Percentiles rank a stretch among this genome's conserved stretches.
These are phyloP conservation scores for Actinernus sp. DNA, from an alignment of 92 coral and sea anemone genomes.

Conservation along the genomic window DNA sequence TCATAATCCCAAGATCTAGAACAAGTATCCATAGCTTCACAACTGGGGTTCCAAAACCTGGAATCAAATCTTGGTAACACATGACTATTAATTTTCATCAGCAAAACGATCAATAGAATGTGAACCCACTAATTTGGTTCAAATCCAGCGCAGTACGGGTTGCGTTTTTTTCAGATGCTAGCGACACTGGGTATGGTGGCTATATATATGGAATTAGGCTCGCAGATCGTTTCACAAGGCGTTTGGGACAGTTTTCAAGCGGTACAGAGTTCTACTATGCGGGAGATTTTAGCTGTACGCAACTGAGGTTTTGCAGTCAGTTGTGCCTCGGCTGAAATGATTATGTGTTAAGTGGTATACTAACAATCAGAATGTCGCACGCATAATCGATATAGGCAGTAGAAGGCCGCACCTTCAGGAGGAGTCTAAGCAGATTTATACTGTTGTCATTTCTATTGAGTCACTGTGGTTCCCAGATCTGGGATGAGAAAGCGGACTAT, in stretches of 20 bases:
- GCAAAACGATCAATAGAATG: slow-evolving; percentile 20
- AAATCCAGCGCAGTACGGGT: too few relatives aligned
- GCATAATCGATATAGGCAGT: slow-evolving; percentile 18
- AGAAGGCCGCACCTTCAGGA: slow-evolving; percentile 2
- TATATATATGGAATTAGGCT: too few relatives aligned
- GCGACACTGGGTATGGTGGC: too few relatives aligned
- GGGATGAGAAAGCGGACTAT: too few relatives aligned
- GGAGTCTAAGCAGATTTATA: slow-evolving; percentile 18
- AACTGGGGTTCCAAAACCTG: slow-evolving; percentile 35
- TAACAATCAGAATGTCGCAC: slow-evolving; percentile 31
- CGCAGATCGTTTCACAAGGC: too few relatives aligned
- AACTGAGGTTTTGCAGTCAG: too few relatives aligned
- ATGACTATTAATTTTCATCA: slow-evolving; percentile 19
- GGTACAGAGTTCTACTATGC: too few relatives aligned
- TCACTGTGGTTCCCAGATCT: too few relatives aligned
- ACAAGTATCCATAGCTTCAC: slow-evolving; percentile 35
- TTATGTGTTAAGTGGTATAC: slow-evolving; percentile 24
- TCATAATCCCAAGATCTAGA: slow-evolving; percentile 27
- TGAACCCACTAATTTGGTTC: too few relatives aligned
- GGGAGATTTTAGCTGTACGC: too few relatives aligned
- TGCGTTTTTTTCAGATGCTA: too few relatives aligned
- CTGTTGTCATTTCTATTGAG: slow-evolving; percentile 1
- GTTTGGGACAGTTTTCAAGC: too few relatives aligned
- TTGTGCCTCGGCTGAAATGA: slow-evolving; percentile 1
- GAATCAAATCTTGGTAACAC: slow-evolving; percentile 36